Evolutionary conservation across 2,888 invertebrate species (phyloP).

Genomic region (Callosobruchus maculatus): DNA sequence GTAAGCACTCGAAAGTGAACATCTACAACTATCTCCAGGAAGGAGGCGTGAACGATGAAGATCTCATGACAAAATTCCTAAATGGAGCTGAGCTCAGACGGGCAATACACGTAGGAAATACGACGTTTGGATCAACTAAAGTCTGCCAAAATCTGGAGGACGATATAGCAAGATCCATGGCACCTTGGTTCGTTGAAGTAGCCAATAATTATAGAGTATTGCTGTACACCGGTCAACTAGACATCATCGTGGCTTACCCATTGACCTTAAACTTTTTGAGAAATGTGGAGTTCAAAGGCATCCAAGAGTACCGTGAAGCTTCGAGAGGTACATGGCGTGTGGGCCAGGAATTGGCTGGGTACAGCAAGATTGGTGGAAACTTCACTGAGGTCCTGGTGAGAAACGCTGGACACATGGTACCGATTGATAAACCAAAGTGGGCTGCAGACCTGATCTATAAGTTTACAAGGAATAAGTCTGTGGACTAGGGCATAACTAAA

Average conservation of each 20-base stretch:
- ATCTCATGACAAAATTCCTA: conserved; percentile 30
- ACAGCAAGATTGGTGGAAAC: conserved; percentile 67
- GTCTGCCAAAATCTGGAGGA: conserved; percentile 22
- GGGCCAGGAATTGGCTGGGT: conserved; percentile 68
- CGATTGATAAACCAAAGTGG: conserved; percentile 75
- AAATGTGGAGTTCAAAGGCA: conserved; percentile 65
- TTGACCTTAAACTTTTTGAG: conserved; percentile 75
- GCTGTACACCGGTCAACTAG: conserved; percentile 86
- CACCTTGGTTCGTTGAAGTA: conserved; percentile 51
- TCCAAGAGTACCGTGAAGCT: conserved; percentile 58
- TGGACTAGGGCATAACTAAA: too few species aligned
- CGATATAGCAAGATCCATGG: conserved; percentile 26
- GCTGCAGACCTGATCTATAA: conserved; percentile 68
- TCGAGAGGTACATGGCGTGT: conserved; percentile 68
- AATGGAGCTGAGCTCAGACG: conserved; percentile 53
- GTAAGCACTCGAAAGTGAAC: conserved; percentile 38
- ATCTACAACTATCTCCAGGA: conserved; percentile 71
- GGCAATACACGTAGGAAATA: conserved; percentile 79
- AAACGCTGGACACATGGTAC: conserved; percentile 81
- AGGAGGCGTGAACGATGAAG: conserved; percentile 40
- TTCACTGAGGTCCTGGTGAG: conserved; percentile 72
- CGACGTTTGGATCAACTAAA: conserved; percentile 24
- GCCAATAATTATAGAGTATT: conserved; percentile 65
- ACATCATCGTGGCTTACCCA: conserved; percentile 87
- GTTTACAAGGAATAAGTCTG: conserved; percentile 53